Conservation (phyloP, 1,140 invertebrate genomes). For the Nasonia longicornis region DNA sequence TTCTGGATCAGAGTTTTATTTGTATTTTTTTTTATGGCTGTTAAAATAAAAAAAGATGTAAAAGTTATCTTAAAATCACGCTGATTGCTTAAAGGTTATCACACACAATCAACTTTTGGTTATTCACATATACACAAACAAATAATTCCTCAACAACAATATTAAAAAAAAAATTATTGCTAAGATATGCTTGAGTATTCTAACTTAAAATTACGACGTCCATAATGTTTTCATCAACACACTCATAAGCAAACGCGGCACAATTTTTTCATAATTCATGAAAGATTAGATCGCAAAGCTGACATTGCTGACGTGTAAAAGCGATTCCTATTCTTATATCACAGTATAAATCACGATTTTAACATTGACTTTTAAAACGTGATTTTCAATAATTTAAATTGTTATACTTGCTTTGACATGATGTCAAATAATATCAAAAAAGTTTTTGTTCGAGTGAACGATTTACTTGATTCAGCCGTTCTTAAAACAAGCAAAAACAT, state of each 20-base stretch:
- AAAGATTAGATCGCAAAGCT: not conserved
- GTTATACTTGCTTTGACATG: not conserved
- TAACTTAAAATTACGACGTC: not conserved
- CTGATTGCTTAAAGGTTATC: not conserved
- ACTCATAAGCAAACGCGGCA: not conserved
- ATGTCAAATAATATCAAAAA: not conserved
- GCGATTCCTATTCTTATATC: conserved; percentile 11
- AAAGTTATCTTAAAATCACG: not conserved
- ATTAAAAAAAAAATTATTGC: not conserved
- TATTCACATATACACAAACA: not conserved
- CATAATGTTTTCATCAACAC: not conserved
- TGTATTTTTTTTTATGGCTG: not conserved
- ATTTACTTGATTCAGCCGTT: not conserved
- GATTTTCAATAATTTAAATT: not conserved
- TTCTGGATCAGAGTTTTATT: not conserved
- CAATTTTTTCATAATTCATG: not conserved
- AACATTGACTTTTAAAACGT: not conserved
- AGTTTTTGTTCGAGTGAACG: not conserved
- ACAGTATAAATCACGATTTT: conserved; percentile 16
- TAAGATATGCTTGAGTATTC: conserved; percentile 4
- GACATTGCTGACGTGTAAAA: not conserved
- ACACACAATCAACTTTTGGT: not conserved
- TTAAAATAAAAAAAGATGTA: not conserved
- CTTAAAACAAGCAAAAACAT: too few relatives aligned
- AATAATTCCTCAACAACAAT: not conserved